Evolutionary conservation across 2,113 vertebrate genomes (phyloP).

Genomic region (Bambusicola thoracicus): DNA sequence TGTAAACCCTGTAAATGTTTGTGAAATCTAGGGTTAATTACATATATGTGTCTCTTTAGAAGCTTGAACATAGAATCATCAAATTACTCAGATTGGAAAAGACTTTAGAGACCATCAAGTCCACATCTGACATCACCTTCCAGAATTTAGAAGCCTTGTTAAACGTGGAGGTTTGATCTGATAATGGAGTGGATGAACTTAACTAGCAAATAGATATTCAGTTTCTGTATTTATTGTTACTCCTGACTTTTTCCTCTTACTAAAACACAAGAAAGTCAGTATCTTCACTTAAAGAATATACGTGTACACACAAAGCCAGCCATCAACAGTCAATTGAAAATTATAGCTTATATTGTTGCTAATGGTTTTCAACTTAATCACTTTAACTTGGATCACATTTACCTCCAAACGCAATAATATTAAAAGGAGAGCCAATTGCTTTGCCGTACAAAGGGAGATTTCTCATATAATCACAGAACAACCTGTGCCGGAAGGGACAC

Average conservation of each 20-base stretch:
- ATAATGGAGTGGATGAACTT: background rate
- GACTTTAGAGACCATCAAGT: too few relatives aligned
- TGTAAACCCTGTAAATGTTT: rapidly evolving
- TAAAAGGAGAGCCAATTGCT: background rate
- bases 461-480: background rate
- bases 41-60: background rate
- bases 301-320: background rate
- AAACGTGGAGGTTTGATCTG: background rate
- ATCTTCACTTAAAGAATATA: background rate
- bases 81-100: too few relatives aligned
- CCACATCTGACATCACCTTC: background rate
- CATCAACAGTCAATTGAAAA: background rate
- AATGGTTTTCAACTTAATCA: background rate
- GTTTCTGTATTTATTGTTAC: background rate
- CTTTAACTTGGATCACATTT: background rate
- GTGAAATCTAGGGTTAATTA: background rate
- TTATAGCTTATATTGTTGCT: background rate
- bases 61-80: background rate
- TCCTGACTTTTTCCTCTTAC: background rate
- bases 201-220: background rate
- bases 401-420: background rate
- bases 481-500: too few relatives aligned
- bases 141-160: background rate
- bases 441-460: background rate
- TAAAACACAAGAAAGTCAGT: background rate